Base-by-base conservation (phyloP, 2,888 invertebrate genomes). In the Cabera pusaria region DNA sequence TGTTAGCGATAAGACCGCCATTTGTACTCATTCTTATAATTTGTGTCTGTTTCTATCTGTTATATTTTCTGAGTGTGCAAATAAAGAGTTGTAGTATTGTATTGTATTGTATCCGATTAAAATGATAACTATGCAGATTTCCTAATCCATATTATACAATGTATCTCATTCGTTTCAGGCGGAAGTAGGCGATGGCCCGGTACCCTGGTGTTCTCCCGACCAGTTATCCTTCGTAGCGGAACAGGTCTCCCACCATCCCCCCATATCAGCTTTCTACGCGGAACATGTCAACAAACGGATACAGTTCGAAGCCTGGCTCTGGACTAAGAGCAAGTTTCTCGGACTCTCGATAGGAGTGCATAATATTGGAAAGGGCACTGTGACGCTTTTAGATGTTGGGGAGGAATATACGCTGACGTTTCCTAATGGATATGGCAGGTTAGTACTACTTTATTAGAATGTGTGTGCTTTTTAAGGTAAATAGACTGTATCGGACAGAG, bases 161-260 rank as follows among this genome's bases (percentile, higher is more conserved):
- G n/a, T n/a, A n/a, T n/a, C n/a, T n/a, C n/a, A 9, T 0, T 25
- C 2, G 5, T 14, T 12, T 16, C 67, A 77, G 72, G 68, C 68
- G 55, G 87, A 88, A 58, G 93, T 93, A 5, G 82, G 90, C 5
- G 96, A 96, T 62, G 97, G 97, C 0, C 98, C 98, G 1, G 93
- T 98, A 20, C 97, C 97, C 0, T 98, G 98, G 96, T 97, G 96
- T 57, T 92, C 91, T 4, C 92, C 93, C 24, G 93, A 96, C 85
- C 97, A 98, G 73, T 90, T 99, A 5, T 93, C 95, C 3, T 99
- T 99, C 83, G 93, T 99, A 27, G 97, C 99, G 2, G 99, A 99
- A 75, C 99, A 99, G 89, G 98, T 99, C 5, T 99, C 98, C 4
- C 99, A 99, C 90, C 99, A 99, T 90, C 99, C 99, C 23, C 99